Evolutionary conservation across 2,113 vertebrate genomes (phyloP).

Genomic region (Aix galericulata): DNA sequence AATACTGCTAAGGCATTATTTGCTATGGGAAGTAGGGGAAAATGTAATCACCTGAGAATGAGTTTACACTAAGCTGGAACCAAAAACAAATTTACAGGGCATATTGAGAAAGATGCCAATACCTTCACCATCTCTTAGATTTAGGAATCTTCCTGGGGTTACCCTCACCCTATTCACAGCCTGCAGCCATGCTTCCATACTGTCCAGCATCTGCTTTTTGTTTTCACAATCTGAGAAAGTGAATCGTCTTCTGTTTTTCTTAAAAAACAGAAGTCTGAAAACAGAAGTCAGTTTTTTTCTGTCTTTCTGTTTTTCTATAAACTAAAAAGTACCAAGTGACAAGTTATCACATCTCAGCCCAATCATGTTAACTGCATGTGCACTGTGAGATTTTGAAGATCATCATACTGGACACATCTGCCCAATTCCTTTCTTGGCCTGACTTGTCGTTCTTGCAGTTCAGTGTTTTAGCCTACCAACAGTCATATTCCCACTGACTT

Average conservation of each 20-base stretch:
- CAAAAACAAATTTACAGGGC: background rate
- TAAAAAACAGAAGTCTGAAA: too few relatives aligned
- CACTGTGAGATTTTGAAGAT: background rate
- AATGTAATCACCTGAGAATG: background rate
- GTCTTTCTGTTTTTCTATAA: background rate
- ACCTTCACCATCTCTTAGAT: background rate
- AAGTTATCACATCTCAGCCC: background rate
- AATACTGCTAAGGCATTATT: background rate
- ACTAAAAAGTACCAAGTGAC: background rate
- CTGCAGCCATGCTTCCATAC: background rate
- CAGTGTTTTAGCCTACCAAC: background rate
- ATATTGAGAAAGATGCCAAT: background rate
- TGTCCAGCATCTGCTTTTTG: background rate
- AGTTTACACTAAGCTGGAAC: background rate
- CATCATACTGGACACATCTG: background rate
- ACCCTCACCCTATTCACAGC: background rate
- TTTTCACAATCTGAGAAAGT: background rate
- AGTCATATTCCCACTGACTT: background rate
- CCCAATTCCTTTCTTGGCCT: background rate
- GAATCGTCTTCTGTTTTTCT: background rate
- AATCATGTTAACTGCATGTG: rapidly evolving
- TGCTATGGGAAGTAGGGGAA: background rate
- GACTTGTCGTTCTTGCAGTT: background rate
- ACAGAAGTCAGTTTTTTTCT: too few relatives aligned
- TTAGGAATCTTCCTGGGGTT: background rate